A percentile compares a stretch with the other conserved stretches of the same genome.
Conservation (phyloP, 2,797 vertebrate genomes). For the Tapirus indicus region DNA sequence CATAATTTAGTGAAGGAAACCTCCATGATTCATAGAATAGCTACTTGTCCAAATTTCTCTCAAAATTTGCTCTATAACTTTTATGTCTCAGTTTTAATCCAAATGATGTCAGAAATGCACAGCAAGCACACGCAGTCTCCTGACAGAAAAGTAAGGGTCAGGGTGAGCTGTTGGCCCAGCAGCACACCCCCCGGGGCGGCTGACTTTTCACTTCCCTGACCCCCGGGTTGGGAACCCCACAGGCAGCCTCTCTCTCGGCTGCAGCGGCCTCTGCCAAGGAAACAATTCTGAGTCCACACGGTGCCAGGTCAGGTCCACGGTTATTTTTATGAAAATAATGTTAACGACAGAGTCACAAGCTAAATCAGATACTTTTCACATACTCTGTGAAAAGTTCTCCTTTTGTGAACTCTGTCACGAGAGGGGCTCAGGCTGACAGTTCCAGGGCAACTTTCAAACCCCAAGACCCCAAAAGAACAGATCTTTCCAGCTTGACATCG, state of each 20-base stretch:
- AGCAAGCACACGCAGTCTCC: background rate
- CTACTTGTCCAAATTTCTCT: background rate
- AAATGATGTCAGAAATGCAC: background rate
- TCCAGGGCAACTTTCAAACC: slow-evolving; percentile 30
- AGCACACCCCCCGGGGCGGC: no score
- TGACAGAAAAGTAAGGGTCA: background rate
- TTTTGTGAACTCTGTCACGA: background rate
- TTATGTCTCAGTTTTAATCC: background rate
- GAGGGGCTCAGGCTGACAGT: slow-evolving; percentile 34
- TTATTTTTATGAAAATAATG: slow-evolving; percentile 25
- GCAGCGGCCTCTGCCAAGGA: background rate
- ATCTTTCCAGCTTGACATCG: slow-evolving; percentile 60
- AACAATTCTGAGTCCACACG: background rate
- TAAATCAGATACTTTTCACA: background rate
- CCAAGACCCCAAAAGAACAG: slow-evolving; percentile 59
- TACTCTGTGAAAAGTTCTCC: background rate
- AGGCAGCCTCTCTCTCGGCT: background rate
- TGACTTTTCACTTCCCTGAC: background rate
- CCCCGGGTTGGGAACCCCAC: background rate
- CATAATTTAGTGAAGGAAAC: background rate
- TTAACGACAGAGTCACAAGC: background rate
- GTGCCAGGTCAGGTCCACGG: background rate
- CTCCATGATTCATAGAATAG: background rate
- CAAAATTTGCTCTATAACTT: background rate
- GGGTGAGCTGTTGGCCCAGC: rapidly evolving